Base-by-base conservation (phyloP, 2,888 invertebrate genomes). In the Trissolcus japonicus region DNA sequence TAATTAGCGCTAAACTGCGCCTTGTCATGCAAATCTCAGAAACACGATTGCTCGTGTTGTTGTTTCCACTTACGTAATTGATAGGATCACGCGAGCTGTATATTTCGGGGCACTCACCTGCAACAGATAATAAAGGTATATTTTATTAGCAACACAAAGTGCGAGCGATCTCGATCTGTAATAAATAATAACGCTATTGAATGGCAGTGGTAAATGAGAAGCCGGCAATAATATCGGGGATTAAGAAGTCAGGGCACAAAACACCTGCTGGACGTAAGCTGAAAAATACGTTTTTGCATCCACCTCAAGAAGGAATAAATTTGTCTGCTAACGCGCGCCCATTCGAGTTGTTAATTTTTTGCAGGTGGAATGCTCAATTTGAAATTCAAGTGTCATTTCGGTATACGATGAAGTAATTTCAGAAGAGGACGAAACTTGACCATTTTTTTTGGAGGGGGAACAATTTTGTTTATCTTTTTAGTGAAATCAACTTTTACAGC, bases 301-400 rank as follows among this genome's bases (percentile, higher is more conserved):
- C 11, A 35, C 35, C 29, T 4, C 9, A 35, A 9, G 9, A 35
- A 35, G 17, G 55, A 71, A 62, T 62, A 71, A 62, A 71, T 57
- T 71, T 19, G 55, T 62, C 21, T 50, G 21, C 46, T 60, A 11
- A 25, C 53, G 41, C 43, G 14, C 43, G 43, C 14, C n/a, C n/a
- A 46, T 29, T 29, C 43, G 14, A 46, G 43, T 13, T 46, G 43
- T 4, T 46, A 2, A 46, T 46, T 35, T 55, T 61, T 60, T 48
- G 46, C 29, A 43, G 14, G 51, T 60, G 75, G 63, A 59, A 46
- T 46, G n/a, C 79, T 78, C 67, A 80, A 67, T 76, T 80, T 81
- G 80, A 82, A 84, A 82, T 85, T 85, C 86, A 82, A 84, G 83
- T 82, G 79, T 61, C 79, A 80, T 85, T 82, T 80, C 83, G 83